phyloP scores from a whole-genome alignment of 1,140 invertebrate species.

The Zaprionus lachaisei region DNA sequence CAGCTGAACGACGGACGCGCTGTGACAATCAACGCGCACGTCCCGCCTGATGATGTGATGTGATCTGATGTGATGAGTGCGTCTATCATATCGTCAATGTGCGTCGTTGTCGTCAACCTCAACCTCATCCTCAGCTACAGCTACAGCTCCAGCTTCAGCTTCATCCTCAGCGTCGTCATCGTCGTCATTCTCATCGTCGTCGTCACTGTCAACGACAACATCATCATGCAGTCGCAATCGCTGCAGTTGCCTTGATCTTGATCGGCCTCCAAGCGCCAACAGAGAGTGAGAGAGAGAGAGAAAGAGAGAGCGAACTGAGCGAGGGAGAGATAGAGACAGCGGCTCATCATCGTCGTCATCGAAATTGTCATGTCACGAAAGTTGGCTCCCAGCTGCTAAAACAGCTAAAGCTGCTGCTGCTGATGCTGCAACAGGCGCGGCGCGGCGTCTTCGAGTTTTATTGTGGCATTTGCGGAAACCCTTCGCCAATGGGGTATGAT shows the following conservation, averaged over 20 bases:
- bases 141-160: conserved; percentile 3
- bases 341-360: conserved; percentile 75
- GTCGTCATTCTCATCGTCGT: conserved; percentile 39
- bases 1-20: conserved; percentile 43
- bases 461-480: conserved; percentile 64
- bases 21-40: conserved; percentile 81
- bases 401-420: conserved; percentile 39
- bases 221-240: conserved; percentile 65
- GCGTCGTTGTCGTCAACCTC: conserved; percentile 51
- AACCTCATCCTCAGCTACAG: conserved; percentile 23
- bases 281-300: background rate
- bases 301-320: background rate
- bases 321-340: conserved; percentile 3
- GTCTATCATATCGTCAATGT: conserved; percentile 82
- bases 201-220: conserved; percentile 59
- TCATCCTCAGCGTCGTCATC: conserved; percentile 61
- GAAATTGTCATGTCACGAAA: conserved; percentile 82
- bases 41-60: conserved; percentile 77
- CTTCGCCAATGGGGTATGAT: conserved; percentile 53
- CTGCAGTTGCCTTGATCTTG: conserved; percentile 72
- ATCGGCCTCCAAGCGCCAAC: conserved; percentile 37
- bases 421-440: conserved; percentile 33
- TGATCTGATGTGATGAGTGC: conserved; percentile 82
- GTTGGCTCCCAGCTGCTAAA: conserved; percentile 72
- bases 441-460: conserved; percentile 60